Base-by-base conservation (phyloP, 2,113 vertebrate genomes). In the Cisticola juncidis region DNA sequence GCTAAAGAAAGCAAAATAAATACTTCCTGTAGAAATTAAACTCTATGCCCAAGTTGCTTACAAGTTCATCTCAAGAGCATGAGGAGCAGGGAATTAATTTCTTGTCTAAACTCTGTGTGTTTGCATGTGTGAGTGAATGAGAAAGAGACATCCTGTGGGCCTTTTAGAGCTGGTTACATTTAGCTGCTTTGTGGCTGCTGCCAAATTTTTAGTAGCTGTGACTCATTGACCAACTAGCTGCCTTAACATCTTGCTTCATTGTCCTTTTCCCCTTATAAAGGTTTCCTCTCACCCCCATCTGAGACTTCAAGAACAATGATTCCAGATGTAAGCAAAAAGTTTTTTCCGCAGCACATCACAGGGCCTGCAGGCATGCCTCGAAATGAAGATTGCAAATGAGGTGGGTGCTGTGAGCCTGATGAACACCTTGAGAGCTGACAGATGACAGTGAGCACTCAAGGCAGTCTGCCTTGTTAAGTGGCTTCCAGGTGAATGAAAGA, bases 141-240 rank as follows among this genome's bases (percentile, higher is more conserved):
- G 58, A 54, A 70, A 66, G 86, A 94, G 77, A 72, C 66, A 69
- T 80, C 79, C 68, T 60, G 61, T 71, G 61, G 29, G 82, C 54
- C 58, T 89, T 78, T 87, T 56, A 77, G 91, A 73, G 85, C 73
- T 84, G 88, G 86, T 95, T 92, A 84, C 88, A 68, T 81, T 92
- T 76, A 93, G 68, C 71, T 90, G 88, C 85, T 82, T 91, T 93
- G 92, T 92, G 92, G 69, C 83, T 91, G 80, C 23, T 91, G 68
- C 79, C 86, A 91, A 85, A 60, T 66, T 79, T 71, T 95, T 88
- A 60, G 65, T 90, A 79, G 73, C 80, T 72, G 61, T 97, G 92
- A 96, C 86, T 96, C 96, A 94, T 35, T 64, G 85, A 82, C 60
- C 20, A 11, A 68, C 82, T 68, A 90, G 62, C 79, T 80, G 71